Evolutionary conservation across 2,113 vertebrate species (phyloP).

Genomic region (Coreoperca whiteheadi): DNA sequence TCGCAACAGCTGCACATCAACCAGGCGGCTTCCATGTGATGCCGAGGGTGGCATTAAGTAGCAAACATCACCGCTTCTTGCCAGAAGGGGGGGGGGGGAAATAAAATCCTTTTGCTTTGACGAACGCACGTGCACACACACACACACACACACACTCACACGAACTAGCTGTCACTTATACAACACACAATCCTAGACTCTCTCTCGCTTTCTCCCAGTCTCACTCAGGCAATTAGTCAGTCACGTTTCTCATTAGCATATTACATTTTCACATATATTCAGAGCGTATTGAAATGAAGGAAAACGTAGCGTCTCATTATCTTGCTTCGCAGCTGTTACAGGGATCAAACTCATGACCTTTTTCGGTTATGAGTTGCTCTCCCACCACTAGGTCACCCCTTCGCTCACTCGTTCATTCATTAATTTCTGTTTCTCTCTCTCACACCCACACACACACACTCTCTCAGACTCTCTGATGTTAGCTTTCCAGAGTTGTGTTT

Average conservation of each 20-base stretch:
- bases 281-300: constrained; percentile 30
- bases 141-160: neutral
- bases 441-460: constrained; percentile 7
- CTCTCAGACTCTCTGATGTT: constrained; percentile 52
- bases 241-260: constrained; percentile 73
- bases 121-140: neutral
- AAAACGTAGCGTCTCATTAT: constrained; percentile 64
- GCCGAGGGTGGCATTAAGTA: constrained; percentile 69
- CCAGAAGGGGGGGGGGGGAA: neutral
- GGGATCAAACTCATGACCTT: constrained; percentile 67
- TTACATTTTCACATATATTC: constrained; percentile 71
- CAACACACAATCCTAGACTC: constrained; percentile 31
- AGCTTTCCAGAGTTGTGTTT: constrained; percentile 67
- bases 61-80: constrained; percentile 60
- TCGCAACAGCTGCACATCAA: constrained; percentile 78
- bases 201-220: constrained; percentile 35
- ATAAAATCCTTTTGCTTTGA: constrained; percentile 57
- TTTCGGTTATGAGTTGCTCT: constrained; percentile 57
- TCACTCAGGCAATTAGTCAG: constrained; percentile 73
- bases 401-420: constrained; percentile 30
- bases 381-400: constrained; percentile 39
- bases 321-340: constrained; percentile 67
- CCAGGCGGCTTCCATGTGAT: constrained; percentile 58
- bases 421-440: neutral
- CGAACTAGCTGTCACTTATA: constrained; percentile 58